Evolutionary conservation across 2,113 vertebrate genomes (phyloP), one percentile per base, ranked within the genome.

Genomic region (Notechis scutatus): DNA sequence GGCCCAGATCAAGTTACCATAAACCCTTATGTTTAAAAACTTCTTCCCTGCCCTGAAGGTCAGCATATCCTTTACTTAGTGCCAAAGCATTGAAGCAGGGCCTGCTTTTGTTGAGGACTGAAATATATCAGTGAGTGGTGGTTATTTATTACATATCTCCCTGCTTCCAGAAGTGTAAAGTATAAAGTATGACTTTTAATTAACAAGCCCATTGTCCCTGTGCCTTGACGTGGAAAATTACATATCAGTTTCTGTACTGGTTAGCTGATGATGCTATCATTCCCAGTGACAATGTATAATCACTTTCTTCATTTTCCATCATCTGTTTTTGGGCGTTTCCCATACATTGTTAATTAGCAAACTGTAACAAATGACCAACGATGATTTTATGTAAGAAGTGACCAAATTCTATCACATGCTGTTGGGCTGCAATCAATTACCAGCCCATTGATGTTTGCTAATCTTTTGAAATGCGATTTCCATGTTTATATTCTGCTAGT

Each of bases 181-280:
- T 81, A 91, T 94, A 85, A 97, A 94, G 93, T 81, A 92, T 88
- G 93, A 91, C 50, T 97, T 97, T 96, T 96, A 96, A 94, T 97
- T 96, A 97, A 96, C 92, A 96, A 96, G 87, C n/a, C 47, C 54
- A 92, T 97, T 97, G 92, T 97, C 94, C 87, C 24, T 93, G 74
- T 95, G 92, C 96, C 96, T 93, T 97, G 96, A 96, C 69, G 97
- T 97, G 93, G 96, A 98, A 97, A 97, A 97, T 96, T 95, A 91
- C 92, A 12, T 94, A 95, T 96, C 93, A 92, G 69, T 96, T 94
- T 95, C 89, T 95, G 57, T 95, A 88, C 86, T 93, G 61, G 94
- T 96, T 93, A 96, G 93, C 42, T 93, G 89, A 94, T 93, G 92
- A 94, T 96, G 96, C 91, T 94, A 95, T 93, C 93, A 23, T 96